These are phyloP conservation scores for Antidorcas marsupialis DNA, from an alignment of 2,113 vertebrate species.

Conservation along the genomic window DNA sequence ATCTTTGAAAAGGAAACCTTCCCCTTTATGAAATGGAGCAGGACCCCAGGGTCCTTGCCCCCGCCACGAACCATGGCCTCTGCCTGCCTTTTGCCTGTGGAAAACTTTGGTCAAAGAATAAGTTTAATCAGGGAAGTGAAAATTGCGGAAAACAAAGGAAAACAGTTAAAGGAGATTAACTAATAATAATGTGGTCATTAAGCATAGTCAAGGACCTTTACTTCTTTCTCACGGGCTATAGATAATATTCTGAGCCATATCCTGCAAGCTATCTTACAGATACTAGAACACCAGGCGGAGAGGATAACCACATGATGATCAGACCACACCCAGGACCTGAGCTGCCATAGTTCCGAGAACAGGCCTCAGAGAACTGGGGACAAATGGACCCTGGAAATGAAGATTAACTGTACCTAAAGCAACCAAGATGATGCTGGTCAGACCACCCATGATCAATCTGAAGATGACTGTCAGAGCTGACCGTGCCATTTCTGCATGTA, in stretches of 20 bases:
- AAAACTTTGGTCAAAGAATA: neutral
- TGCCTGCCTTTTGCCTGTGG: neutral
- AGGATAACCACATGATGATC: neutral
- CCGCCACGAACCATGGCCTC: rapidly evolving
- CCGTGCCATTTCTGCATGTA: neutral
- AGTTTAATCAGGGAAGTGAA: neutral
- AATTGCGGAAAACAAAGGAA: neutral
- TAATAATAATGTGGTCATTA: neutral
- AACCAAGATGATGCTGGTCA: neutral
- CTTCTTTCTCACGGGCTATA: neutral
- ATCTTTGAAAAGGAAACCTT: neutral
- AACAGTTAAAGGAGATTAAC: neutral
- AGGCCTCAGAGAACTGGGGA: neutral
- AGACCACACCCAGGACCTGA: neutral
- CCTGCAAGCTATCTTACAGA: neutral
- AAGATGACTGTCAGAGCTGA: neutral
- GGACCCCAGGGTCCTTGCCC: neutral
- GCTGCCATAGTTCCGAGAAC: neutral
- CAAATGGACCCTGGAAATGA: neutral
- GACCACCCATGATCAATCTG: neutral
- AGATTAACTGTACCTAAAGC: neutral
- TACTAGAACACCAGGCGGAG: neutral
- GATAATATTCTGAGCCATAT: neutral
- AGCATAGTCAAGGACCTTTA: neutral
- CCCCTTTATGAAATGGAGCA: neutral